phyloP scores from a whole-genome alignment of 2,888 invertebrate genomes.

The Beris chalybata region DNA sequence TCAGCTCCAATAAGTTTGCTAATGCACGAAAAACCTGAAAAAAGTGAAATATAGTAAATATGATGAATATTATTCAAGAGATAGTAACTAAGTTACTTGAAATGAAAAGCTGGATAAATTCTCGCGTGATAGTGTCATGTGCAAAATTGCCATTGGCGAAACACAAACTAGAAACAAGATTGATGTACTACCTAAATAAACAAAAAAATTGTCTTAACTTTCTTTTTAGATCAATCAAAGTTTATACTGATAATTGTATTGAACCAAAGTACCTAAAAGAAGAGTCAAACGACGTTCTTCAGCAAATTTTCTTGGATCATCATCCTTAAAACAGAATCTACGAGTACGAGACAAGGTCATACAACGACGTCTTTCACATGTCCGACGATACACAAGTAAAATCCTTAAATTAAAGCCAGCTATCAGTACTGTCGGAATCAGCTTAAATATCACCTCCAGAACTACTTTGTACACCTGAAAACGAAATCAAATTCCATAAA shows the following conservation, averaged over 20 bases:
- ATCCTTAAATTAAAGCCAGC: constrained; percentile 68
- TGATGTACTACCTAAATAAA: constrained; percentile 60
- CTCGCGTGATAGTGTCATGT: constrained; percentile 66
- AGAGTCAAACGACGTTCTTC: constrained; percentile 68
- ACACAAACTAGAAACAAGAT: constrained; percentile 69
- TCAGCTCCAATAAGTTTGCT: constrained; percentile 73
- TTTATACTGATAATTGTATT: background rate
- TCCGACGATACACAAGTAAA: constrained; percentile 66
- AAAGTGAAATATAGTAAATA: constrained; percentile 6
- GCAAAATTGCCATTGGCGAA: constrained; percentile 71
- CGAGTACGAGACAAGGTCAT: constrained; percentile 66
- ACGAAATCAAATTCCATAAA: constrained; percentile 11
- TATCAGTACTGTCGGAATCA: constrained; percentile 67
- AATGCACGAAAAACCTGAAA: constrained; percentile 67
- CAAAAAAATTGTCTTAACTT: background rate
- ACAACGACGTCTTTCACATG: constrained; percentile 65
- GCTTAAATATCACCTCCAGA: constrained; percentile 67
- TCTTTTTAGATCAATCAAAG: background rate
- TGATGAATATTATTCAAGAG: constrained; percentile 1
- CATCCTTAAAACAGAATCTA: constrained; percentile 60
- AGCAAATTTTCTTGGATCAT: constrained; percentile 67
- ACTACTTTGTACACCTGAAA: constrained; percentile 63
- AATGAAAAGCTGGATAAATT: constrained; percentile 65
- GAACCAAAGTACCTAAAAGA: constrained; percentile 58
- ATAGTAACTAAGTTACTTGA: constrained; percentile 57